A percentile compares a stretch with the other conserved stretches of the same genome.
These are phyloP conservation scores for Phenganax stokvisi DNA, from an alignment of 92 coral and sea anemone species.

Conservation along the genomic window DNA sequence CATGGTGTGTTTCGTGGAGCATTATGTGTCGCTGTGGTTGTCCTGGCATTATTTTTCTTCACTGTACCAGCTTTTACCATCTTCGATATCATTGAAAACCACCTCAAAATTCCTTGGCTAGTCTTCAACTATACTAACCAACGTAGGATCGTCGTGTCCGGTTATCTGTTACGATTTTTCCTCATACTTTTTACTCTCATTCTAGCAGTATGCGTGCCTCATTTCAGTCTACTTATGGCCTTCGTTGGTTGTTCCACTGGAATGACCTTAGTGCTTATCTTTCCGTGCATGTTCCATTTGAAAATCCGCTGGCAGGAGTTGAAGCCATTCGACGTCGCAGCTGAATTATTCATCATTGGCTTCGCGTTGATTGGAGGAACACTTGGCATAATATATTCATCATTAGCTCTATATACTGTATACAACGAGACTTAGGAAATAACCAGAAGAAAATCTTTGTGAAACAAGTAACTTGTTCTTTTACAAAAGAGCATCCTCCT, in stretches of 20 bases:
- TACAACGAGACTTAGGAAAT: constrained; percentile 44
- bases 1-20: constrained; percentile 47
- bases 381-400: constrained; percentile 46
- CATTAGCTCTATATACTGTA: constrained; percentile 51
- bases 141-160: constrained; percentile 42
- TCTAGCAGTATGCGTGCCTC: constrained; percentile 52
- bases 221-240: constrained; percentile 54
- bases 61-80: constrained; percentile 55
- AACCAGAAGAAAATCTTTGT: not conserved
- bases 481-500: too few relatives aligned
- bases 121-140: constrained; percentile 56
- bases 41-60: constrained; percentile 48
- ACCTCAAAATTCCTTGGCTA: constrained; percentile 52
- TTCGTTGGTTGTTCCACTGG: constrained; percentile 55
- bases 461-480: not conserved
- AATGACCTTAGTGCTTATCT: constrained; percentile 50
- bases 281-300: constrained; percentile 50
- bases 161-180: constrained; percentile 42
- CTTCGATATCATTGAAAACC: constrained; percentile 55
- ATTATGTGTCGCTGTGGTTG: constrained; percentile 50
- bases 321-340: constrained; percentile 36
- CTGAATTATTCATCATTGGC: constrained; percentile 42
- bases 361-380: constrained; percentile 49
- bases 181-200: constrained; percentile 45
- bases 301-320: constrained; percentile 43